Percentiles rank a stretch among this genome's conserved stretches.
These are phyloP conservation scores for Muschampia plurimacula DNA, from an alignment of 2,888 invertebrate genomes.

Conservation along the genomic window DNA sequence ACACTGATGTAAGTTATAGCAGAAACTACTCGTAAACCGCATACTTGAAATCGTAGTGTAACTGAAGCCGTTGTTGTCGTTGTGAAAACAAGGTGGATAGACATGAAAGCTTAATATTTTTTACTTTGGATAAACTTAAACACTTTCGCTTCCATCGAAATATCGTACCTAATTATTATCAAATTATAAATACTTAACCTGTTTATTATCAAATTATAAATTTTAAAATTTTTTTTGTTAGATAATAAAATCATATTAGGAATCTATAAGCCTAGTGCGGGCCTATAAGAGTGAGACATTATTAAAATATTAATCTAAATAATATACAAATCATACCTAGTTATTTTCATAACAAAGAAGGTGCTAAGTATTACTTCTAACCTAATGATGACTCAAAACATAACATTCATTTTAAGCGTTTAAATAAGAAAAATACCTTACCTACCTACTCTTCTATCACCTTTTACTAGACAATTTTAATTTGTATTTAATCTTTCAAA, in stretches of 20 bases:
- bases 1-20: slow-evolving; percentile 20
- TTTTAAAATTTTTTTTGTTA: too few relatives aligned
- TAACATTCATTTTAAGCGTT: neutral
- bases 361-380: too few relatives aligned
- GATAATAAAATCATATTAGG: too few relatives aligned
- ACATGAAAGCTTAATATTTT: neutral
- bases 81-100: neutral
- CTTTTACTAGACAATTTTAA: neutral
- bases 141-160: neutral
- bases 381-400: too few relatives aligned
- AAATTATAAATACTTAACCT: too few relatives aligned
- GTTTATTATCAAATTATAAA: too few relatives aligned
- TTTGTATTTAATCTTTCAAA: slow-evolving; percentile 43
- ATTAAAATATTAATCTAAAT: too few relatives aligned
- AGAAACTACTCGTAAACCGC: slow-evolving; percentile 3
- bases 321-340: too few relatives aligned
- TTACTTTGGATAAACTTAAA: neutral
- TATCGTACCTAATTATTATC: neutral
- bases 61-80: neutral
- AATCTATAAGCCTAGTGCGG: too few relatives aligned
- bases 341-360: too few relatives aligned
- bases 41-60: neutral
- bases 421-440: neutral
- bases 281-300: too few relatives aligned
- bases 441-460: neutral